These are phyloP conservation scores for Halictus quadricinctus DNA, from an alignment of 2,888 invertebrate genomes.

Conservation along the genomic window DNA sequence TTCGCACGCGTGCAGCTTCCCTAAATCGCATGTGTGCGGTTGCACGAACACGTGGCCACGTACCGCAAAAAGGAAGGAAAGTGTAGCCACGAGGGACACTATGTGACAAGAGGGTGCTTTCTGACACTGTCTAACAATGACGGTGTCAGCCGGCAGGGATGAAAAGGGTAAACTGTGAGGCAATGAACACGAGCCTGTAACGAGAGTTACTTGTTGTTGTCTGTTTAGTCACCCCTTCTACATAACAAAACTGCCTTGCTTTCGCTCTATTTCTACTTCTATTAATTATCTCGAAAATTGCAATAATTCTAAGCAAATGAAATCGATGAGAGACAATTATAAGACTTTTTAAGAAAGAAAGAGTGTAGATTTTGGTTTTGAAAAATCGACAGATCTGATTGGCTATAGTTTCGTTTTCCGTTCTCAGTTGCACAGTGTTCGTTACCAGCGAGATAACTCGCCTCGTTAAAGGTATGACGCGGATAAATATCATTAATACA, in stretches of 20 bases:
- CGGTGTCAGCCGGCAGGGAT: neutral
- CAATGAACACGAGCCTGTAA: neutral
- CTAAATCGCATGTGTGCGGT: constrained; percentile 4
- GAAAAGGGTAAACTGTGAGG: neutral
- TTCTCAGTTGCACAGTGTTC: neutral
- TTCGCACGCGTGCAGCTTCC: neutral
- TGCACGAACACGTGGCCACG: neutral
- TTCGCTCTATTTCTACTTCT: neutral
- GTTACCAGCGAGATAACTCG: constrained; percentile 20
- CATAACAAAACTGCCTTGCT: neutral
- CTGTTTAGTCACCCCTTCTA: neutral
- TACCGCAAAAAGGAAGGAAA: neutral
- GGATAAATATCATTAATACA: constrained; percentile 46
- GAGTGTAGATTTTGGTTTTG: neutral
- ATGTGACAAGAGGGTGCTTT: constrained; percentile 10
- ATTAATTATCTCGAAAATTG: neutral
- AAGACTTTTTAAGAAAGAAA: neutral
- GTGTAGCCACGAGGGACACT: constrained; percentile 1
- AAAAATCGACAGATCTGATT: neutral
- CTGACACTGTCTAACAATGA: constrained; percentile 8
- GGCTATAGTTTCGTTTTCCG: neutral
- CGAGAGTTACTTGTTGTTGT: neutral
- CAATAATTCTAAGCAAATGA: neutral
- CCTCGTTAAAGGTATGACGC: constrained; percentile 19
- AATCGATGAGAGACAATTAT: neutral